A percentile compares a stretch with the other conserved stretches of the same genome.
These are phyloP conservation scores for Drosophila mimetica DNA, from an alignment of 2,888 invertebrate species.

Conservation along the genomic window DNA sequence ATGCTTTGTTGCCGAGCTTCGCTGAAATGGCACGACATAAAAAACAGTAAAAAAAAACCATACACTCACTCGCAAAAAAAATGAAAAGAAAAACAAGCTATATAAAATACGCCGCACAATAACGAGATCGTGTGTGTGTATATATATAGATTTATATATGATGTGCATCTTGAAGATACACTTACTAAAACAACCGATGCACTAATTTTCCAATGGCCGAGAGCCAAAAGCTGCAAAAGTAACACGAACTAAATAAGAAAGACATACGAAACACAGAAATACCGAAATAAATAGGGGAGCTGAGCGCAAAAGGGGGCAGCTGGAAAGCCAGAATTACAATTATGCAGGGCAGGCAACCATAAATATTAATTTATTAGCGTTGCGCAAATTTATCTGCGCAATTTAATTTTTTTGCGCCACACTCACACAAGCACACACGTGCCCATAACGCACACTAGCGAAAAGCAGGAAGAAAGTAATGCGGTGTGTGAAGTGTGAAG, in stretches of 20 bases:
- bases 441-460: slow-evolving; percentile 13
- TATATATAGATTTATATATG: slow-evolving; percentile 36
- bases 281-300: slow-evolving; percentile 29
- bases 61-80: slow-evolving; percentile 55
- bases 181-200: slow-evolving; percentile 45
- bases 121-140: slow-evolving; percentile 37
- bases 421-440: slow-evolving; percentile 29
- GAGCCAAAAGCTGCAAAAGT: slow-evolving; percentile 52
- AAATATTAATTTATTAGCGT: slow-evolving; percentile 78
- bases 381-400: slow-evolving; percentile 77
- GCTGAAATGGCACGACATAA: slow-evolving; percentile 79
- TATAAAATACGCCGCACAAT: slow-evolving; percentile 66
- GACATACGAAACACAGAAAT: slow-evolving; percentile 8
- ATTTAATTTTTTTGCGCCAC: slow-evolving; percentile 64
- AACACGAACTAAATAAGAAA: slow-evolving; percentile 19
- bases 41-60: slow-evolving; percentile 49
- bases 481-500: background rate
- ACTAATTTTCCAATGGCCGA: slow-evolving; percentile 70
- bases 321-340: slow-evolving; percentile 35
- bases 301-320: background rate
- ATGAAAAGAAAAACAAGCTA: slow-evolving; percentile 39
- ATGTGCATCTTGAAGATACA: slow-evolving; percentile 70
- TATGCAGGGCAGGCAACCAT: slow-evolving; percentile 57
- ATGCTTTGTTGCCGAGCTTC: slow-evolving; percentile 80
- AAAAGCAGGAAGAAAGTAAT: slow-evolving; percentile 39